Percentiles rank a stretch among this genome's conserved stretches.
phyloP scores from a whole-genome alignment of 2,797 vertebrate genomes.

The Streptopelia turtur region DNA sequence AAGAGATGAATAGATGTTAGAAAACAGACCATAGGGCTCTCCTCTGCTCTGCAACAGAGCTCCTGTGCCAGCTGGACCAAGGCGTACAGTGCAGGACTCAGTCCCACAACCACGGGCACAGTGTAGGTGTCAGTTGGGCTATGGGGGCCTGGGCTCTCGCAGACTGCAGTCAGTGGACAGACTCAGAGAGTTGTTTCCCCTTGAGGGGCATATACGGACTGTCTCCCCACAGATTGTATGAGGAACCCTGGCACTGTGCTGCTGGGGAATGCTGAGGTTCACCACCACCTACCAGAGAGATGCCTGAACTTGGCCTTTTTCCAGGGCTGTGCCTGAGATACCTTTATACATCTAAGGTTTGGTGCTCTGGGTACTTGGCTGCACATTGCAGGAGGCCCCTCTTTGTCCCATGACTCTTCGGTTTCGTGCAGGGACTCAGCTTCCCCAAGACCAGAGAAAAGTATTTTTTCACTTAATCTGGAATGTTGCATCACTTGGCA shows the following conservation, averaged over 20 bases:
- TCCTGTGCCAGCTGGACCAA: neutral
- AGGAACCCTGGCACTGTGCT: neutral
- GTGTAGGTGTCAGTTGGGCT: neutral
- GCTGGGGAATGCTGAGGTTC: neutral
- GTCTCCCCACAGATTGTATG: rapidly evolving
- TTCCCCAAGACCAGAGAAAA: neutral
- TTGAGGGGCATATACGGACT: rapidly evolving
- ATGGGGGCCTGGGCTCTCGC: neutral
- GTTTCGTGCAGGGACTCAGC: neutral
- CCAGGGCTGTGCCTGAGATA: neutral
- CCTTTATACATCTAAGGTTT: neutral
- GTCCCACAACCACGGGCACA: neutral
- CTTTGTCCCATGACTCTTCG: neutral
- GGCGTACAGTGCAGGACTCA: neutral
- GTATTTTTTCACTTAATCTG: neutral
- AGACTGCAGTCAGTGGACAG: neutral
- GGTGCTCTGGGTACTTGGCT: neutral
- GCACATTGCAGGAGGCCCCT: neutral
- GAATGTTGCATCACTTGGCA: neutral
- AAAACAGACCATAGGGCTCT: neutral
- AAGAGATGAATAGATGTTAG: neutral
- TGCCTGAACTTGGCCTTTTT: neutral
- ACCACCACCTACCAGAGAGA: neutral
- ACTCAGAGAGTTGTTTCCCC: neutral
- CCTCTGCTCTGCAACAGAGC: neutral